Percentiles rank a stretch among this genome's conserved stretches.
phyloP scores from a whole-genome alignment of 2,888 invertebrate genomes.

The Plagiodera versicolora region DNA sequence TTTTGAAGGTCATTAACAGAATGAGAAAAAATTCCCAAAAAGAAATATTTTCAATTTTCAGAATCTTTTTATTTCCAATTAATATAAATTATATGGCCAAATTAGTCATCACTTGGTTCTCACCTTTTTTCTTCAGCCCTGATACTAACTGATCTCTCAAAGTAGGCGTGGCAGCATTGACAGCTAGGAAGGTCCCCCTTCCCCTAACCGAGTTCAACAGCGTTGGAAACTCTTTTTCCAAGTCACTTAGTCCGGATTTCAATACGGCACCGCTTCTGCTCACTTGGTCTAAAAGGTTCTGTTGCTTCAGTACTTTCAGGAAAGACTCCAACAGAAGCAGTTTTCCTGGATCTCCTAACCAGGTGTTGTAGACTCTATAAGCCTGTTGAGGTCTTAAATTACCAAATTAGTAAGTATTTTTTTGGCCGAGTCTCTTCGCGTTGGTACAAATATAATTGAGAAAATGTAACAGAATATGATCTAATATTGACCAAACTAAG shows the following conservation, averaged over 20 bases:
- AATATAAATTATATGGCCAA: no score
- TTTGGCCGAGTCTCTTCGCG: no score
- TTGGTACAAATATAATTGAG: no score
- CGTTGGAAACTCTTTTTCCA: conserved; percentile 73
- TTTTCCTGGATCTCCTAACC: conserved; percentile 99
- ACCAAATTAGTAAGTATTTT: neutral
- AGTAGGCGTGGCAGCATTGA: conserved; percentile 66
- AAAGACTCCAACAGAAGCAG: conserved; percentile 83
- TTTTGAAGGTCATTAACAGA: no score
- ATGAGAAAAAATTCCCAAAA: no score
- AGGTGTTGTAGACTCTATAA: conserved; percentile 96
- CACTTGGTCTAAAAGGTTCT: conserved; percentile 79
- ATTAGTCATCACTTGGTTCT: no score
- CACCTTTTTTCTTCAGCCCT: conserved; percentile 71
- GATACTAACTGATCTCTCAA: conserved; percentile 74
- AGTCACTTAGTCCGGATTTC: conserved; percentile 62
- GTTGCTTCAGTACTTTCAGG: conserved; percentile 77
- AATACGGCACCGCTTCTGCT: conserved; percentile 69
- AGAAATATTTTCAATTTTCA: no score
- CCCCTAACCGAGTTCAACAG: conserved; percentile 80
- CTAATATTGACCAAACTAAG: no score
- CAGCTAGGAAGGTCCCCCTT: conserved; percentile 86
- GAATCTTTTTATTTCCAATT: no score
- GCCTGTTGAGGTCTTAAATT: conserved; percentile 67
- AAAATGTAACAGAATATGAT: no score